Percentiles rank a stretch among this genome's conserved stretches.
Conservation (phyloP, 2,888 invertebrate genomes). For the Drosophila koepferae region DNA sequence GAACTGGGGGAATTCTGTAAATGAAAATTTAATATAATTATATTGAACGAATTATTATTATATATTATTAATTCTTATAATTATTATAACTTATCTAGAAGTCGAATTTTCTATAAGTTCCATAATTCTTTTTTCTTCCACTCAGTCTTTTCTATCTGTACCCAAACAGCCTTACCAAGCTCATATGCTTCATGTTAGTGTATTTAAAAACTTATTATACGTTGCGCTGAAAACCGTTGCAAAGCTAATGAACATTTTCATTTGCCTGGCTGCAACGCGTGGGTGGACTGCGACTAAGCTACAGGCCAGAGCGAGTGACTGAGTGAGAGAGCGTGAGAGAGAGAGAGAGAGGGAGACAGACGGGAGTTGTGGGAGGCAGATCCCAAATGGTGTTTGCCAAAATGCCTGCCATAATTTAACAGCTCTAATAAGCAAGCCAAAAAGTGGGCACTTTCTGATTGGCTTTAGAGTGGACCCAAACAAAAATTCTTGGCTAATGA, state of each 20-base stretch:
- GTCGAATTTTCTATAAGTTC: not conserved
- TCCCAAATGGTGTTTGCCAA: slow-evolving; percentile 34
- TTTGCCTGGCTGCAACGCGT: slow-evolving; percentile 61
- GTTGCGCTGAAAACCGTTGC: slow-evolving; percentile 76
- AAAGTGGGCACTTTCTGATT: slow-evolving; percentile 54
- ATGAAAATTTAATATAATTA: too few species aligned
- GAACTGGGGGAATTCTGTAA: too few species aligned
- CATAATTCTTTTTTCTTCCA: not conserved
- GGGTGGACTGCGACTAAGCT: slow-evolving; percentile 51
- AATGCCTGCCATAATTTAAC: slow-evolving; percentile 73
- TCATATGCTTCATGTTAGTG: slow-evolving; percentile 1
- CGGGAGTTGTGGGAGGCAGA: slow-evolving; percentile 16
- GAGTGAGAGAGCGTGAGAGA: not conserved
- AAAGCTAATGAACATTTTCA: slow-evolving; percentile 78
- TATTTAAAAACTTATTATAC: slow-evolving; percentile 65
- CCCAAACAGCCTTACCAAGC: not conserved
- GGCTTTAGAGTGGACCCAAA: slow-evolving; percentile 39
- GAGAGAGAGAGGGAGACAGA: not conserved
- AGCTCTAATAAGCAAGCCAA: slow-evolving; percentile 72
- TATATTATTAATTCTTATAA: too few species aligned
- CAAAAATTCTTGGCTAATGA: slow-evolving; percentile 69
- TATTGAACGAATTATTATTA: too few species aligned
- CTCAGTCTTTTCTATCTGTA: too few species aligned
- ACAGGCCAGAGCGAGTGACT: not conserved
- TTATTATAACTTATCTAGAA: too few species aligned